Percentiles rank a stretch among this genome's conserved stretches.
These are phyloP conservation scores for Bufotes viridis DNA, from an alignment of 2,797 vertebrate species.

Conservation along the genomic window DNA sequence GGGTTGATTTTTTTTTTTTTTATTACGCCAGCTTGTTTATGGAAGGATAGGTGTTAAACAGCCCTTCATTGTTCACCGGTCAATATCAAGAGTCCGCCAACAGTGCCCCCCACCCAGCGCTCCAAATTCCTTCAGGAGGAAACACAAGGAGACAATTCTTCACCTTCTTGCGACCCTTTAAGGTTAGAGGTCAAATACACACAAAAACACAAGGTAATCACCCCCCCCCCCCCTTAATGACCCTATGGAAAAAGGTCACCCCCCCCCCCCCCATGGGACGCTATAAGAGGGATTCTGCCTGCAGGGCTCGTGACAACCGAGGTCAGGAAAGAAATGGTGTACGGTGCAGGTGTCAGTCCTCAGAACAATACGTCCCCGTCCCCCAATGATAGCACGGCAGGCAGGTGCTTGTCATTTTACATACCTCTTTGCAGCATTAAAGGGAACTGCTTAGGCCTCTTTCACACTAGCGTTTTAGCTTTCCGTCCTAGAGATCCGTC, in stretches of 20 bases:
- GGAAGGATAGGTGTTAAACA: constrained; percentile 53
- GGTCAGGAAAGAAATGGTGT: not conserved
- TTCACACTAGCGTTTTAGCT: too few species aligned
- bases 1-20: not conserved
- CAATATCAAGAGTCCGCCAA: constrained; percentile 45
- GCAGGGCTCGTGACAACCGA: not conserved
- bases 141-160: constrained; percentile 60
- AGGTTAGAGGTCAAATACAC: constrained; percentile 61
- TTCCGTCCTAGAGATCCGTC: too few species aligned
- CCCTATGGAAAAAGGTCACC: constrained; percentile 37
- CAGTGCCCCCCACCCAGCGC: constrained; percentile 19
- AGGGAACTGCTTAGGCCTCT: not conserved
- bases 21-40: constrained; percentile 47
- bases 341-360: constrained; percentile 15
- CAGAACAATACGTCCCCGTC: not conserved
- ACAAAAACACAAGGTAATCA: constrained; percentile 58
- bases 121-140: constrained; percentile 38
- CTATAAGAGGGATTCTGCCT: constrained; percentile 32
- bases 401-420: not conserved
- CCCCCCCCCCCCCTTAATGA: constrained; percentile 34
- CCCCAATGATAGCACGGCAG: not conserved
- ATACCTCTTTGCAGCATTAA: not conserved
- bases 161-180: constrained; percentile 52
- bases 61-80: constrained; percentile 40
- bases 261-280: not conserved